These are phyloP conservation scores for Cryptocheilus praepositus DNA, from an alignment of 2,888 invertebrate genomes.

Conservation along the genomic window DNA sequence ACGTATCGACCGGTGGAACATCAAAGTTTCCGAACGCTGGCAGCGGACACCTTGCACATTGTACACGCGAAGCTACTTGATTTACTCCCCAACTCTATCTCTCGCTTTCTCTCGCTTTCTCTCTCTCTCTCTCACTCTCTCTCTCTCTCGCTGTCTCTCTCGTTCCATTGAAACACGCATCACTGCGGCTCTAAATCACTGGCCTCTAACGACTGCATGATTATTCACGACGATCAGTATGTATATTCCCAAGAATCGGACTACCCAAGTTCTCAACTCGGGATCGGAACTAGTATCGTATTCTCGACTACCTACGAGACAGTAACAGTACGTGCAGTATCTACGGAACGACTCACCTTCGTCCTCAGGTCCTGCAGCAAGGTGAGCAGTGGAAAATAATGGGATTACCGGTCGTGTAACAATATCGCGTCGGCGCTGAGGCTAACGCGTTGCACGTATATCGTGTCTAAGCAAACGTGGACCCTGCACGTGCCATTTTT, in stretches of 20 bases:
- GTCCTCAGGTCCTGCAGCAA: conserved; percentile 75
- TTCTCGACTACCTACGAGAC: conserved; percentile 17
- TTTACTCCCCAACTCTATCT: not conserved
- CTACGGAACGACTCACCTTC: conserved; percentile 73
- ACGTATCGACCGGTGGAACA: no score
- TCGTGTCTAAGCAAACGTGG: no score
- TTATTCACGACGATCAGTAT: not conserved
- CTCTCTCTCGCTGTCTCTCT: not conserved
- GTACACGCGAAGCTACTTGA: not conserved
- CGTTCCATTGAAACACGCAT: no score
- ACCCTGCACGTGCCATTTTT: no score
- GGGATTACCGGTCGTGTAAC: conserved; percentile 52
- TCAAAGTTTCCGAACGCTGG: no score
- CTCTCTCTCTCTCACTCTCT: conserved; percentile 2
- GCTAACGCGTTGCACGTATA: conserved; percentile 7
- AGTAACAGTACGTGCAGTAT: conserved; percentile 44
- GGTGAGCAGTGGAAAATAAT: conserved; percentile 58
- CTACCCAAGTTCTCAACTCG: no score
- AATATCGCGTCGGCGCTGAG: not conserved
- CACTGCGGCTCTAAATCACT: no score
- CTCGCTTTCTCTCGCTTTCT: no score
- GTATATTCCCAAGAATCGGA: not conserved
- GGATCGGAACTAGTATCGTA: not conserved
- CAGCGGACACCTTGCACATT: no score
- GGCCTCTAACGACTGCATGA: not conserved